Evolutionary conservation across 2,113 vertebrate species (phyloP).

Genomic region (Marmota flaviventris): DNA sequence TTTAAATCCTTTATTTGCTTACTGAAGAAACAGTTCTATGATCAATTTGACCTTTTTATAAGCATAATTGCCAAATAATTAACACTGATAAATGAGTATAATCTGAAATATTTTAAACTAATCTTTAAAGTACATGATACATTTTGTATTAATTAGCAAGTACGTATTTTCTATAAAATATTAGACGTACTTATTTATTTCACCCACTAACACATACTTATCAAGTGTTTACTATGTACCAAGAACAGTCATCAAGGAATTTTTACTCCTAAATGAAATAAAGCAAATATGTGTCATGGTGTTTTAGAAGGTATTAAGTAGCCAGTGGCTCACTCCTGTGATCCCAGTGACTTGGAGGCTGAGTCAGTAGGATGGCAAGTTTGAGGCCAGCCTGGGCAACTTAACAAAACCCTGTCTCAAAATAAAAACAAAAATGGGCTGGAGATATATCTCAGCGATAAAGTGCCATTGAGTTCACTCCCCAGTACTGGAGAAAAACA

Average conservation of each 20-base stretch:
- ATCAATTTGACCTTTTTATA: conserved; percentile 87
- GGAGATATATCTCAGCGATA: background rate
- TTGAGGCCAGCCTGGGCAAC: background rate
- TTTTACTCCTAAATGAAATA: conserved; percentile 27
- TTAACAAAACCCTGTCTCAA: background rate
- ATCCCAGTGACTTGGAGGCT: background rate
- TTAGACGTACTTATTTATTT: conserved; percentile 34
- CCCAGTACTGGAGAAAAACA: background rate
- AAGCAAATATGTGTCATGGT: background rate
- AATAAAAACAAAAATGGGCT: background rate
- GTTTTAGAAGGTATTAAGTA: conserved; percentile 17
- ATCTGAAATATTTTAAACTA: conserved; percentile 83
- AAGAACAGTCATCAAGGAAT: background rate
- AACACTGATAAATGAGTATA: conserved; percentile 84
- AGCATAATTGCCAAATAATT: conserved; percentile 87
- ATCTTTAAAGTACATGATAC: conserved; percentile 72
- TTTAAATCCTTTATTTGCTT: conserved; percentile 80
- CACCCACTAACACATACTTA: background rate
- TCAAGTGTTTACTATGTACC: conserved; percentile 47
- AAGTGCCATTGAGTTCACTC: background rate
- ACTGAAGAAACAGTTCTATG: conserved; percentile 80
- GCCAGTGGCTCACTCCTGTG: background rate
- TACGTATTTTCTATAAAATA: conserved; percentile 65
- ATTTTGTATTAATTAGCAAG: conserved; percentile 76
- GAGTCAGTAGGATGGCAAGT: background rate